Percentiles rank a stretch among this genome's conserved stretches.
phyloP scores from a whole-genome alignment of 1,140 invertebrate species.

The fruit fly (Drosophila melanogaster) region Release_6_plus_ISO1_MT NT_033777.3:7186001-7186500 shows the following conservation, averaged over 20 bases:
- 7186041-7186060: slow-evolving; percentile 23
- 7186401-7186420: background rate
- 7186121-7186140: slow-evolving; percentile 60
- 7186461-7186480: slow-evolving; percentile 41
- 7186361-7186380: slow-evolving; percentile 78
- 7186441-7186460: slow-evolving; percentile 27
- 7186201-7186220: slow-evolving; percentile 63
- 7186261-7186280: slow-evolving; percentile 4
- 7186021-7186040: slow-evolving; percentile 66
- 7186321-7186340: slow-evolving; percentile 78
- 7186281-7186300: slow-evolving; percentile 19
- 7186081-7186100: slow-evolving; percentile 31
- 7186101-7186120: slow-evolving; percentile 57
- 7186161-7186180: slow-evolving; percentile 68
- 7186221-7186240: slow-evolving; percentile 4
- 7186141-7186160: slow-evolving; percentile 64
- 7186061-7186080: slow-evolving; percentile 25
- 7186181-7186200: slow-evolving; percentile 71
- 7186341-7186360: slow-evolving; percentile 75
- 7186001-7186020: slow-evolving; percentile 62
- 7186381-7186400: slow-evolving; percentile 43
- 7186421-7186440: slow-evolving; percentile 10
- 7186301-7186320: slow-evolving; percentile 76
- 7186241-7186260: slow-evolving; percentile 6
- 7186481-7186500: slow-evolving; percentile 51